Evolutionary conservation across 2,113 vertebrate genomes (phyloP).

Genomic region (Nannospalax galili): DNA sequence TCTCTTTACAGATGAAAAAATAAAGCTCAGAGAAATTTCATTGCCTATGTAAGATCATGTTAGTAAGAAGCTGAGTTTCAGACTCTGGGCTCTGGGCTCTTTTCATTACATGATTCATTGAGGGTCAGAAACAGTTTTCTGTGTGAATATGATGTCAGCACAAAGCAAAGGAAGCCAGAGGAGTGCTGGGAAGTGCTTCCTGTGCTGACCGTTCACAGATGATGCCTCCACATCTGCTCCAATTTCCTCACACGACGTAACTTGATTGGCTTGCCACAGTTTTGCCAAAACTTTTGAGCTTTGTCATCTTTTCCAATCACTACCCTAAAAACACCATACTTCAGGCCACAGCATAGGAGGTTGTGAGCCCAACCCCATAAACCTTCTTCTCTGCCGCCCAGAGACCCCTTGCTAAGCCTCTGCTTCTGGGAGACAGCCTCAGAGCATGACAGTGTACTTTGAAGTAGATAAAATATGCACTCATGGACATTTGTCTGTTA

Average conservation of each 20-base stretch:
- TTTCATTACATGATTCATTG: not conserved
- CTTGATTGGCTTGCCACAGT: not conserved
- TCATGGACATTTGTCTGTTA: slow-evolving; percentile 89
- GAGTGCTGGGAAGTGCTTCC: slow-evolving; percentile 23
- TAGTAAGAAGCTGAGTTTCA: not conserved
- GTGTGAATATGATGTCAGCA: not conserved
- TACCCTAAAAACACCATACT: slow-evolving; percentile 31
- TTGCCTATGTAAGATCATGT: not conserved
- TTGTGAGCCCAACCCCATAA: not conserved
- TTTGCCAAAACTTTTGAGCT: slow-evolving; percentile 52
- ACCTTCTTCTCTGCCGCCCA: not conserved
- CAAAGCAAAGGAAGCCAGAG: not conserved
- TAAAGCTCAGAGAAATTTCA: slow-evolving; percentile 16
- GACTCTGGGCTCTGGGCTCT: not conserved
- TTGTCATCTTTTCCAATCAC: slow-evolving; percentile 56
- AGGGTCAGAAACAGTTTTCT: not conserved
- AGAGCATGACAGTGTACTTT: slow-evolving; percentile 72
- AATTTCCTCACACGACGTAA: slow-evolving; percentile 25
- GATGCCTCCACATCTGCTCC: slow-evolving; percentile 16
- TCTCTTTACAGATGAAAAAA: slow-evolving; percentile 26
- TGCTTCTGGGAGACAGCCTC: slow-evolving; percentile 69
- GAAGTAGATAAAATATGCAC: slow-evolving; percentile 86
- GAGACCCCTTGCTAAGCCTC: slow-evolving; percentile 45
- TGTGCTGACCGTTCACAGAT: not conserved
- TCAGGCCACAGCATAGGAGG: slow-evolving; percentile 43